Percentiles rank a stretch among this genome's conserved stretches.
phyloP scores from a whole-genome alignment of 2,888 invertebrate genomes.

The Nesidiocoris tenuis region DNA sequence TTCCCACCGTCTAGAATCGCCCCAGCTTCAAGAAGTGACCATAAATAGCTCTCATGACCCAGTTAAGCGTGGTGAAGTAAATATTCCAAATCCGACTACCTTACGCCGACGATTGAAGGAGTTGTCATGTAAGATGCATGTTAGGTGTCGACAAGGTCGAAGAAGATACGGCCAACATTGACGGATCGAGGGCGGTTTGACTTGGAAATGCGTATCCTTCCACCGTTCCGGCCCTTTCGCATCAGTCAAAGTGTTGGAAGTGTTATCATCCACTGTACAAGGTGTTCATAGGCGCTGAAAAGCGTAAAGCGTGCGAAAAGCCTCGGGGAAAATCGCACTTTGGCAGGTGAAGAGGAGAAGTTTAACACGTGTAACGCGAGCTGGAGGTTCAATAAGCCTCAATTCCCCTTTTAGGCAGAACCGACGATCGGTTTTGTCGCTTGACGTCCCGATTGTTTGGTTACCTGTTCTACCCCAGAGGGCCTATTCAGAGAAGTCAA shows the following conservation, averaged over 20 bases:
- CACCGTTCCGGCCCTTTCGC: neutral
- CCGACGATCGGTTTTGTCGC: neutral
- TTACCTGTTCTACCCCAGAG: neutral
- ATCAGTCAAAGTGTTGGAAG: neutral
- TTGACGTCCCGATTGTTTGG: neutral
- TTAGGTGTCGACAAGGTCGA: neutral
- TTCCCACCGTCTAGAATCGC: too few species aligned
- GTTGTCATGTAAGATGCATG: slow-evolving; percentile 26
- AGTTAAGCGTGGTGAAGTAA: too few species aligned
- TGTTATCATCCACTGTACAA: neutral
- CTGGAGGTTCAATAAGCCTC: neutral
- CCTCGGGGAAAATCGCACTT: neutral
- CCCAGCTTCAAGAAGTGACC: too few species aligned
- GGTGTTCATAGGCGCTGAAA: neutral
- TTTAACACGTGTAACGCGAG: neutral
- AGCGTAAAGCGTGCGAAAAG: neutral
- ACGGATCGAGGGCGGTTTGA: slow-evolving; percentile 32
- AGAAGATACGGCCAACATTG: slow-evolving; percentile 23
- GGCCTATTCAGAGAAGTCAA: neutral
- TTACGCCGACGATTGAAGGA: slow-evolving; percentile 5
- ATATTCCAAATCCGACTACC: too few species aligned
- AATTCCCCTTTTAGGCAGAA: neutral
- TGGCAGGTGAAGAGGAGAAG: neutral
- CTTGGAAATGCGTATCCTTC: slow-evolving; percentile 16
- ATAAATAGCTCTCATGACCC: too few species aligned